phyloP scores from a whole-genome alignment of 1,140 invertebrate species.

The Leptoteleia sp. region DNA sequence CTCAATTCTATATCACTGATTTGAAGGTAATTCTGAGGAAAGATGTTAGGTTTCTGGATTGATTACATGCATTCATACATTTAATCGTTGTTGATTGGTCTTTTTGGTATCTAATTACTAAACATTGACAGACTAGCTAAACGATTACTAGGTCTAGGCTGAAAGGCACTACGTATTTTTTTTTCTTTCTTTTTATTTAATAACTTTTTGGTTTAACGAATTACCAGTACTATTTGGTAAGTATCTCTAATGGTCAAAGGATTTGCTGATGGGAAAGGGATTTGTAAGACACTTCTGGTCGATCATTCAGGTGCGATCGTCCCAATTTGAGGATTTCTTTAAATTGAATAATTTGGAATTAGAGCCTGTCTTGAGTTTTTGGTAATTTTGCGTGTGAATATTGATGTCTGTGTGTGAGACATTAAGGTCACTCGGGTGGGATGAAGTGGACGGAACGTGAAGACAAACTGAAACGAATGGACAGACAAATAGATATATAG shows the following conservation, averaged over 20 bases:
- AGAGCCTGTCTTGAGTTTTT: conserved; percentile 5
- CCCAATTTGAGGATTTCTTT: neutral
- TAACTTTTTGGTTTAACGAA: conserved; percentile 6
- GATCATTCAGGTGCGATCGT: no score
- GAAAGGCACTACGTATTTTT: conserved; percentile 57
- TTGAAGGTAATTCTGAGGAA: conserved; percentile 19
- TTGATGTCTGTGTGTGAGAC: conserved; percentile 24
- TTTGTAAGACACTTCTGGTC: neutral
- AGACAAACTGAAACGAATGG: conserved; percentile 52
- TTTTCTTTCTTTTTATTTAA: conserved; percentile 22
- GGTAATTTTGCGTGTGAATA: conserved; percentile 1
- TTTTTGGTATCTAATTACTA: conserved; percentile 53
- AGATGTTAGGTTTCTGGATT: conserved; percentile 19
- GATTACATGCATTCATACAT: conserved; percentile 56
- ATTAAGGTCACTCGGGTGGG: conserved; percentile 16
- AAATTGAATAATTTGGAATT: neutral
- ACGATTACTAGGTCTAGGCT: conserved; percentile 59
- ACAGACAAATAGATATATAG: conserved; percentile 68
- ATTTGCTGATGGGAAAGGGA: conserved; percentile 1
- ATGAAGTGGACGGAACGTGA: conserved; percentile 49
- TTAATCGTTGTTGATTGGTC: conserved; percentile 43
- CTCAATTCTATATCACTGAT: neutral
- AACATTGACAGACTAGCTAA: conserved; percentile 59
- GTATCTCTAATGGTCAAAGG: conserved; percentile 9
- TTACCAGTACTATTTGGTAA: conserved; percentile 16